Evolutionary conservation across 1,140 invertebrate genomes (phyloP), one percentile per base, ranked within the genome.

Genomic region (Chionoecetes opilio): DNA sequence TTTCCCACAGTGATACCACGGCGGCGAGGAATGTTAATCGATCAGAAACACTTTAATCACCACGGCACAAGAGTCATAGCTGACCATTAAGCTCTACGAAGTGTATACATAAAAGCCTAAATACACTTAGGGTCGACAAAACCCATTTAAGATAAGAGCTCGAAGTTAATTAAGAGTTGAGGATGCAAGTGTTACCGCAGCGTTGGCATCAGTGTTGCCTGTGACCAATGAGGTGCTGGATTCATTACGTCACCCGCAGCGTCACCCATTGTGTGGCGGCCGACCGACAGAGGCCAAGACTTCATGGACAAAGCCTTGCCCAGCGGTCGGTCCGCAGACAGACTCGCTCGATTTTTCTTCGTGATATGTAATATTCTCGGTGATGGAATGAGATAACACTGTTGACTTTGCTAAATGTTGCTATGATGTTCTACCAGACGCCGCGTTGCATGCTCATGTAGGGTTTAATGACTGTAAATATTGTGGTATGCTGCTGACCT

Each of bases 231-330:
- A 95, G 94, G 90, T 88, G 90, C 37, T 29, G 90, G 94, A 95
- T 95, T 95, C 94, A 95, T 95, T 95, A 92, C 94, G 82, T 95
- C 94, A 92, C 94, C 94, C 94, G 94, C 53, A 88, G 94, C 41
- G 94, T 85, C 90, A 91, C 90, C 94, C 87, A 95, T 95, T 95
- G 94, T 95, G 84, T 92, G 93, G 29, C n/a, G 63, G 89, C 82
- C 89, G 34, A 38, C 90, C 82, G n/a, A 86, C 88, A 91, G 31
- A 34, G 88, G 63, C 86, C 14, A 37, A 82, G 31, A 34, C 82
- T 34, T 89, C n/a, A 37, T 38, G 93, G 93, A 95, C 94, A 95
- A 95, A 92, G 84, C 90, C 53, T 63, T 21, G 41, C 94, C 53
- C 94, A 95, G 94, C 94, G 94, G 94, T 95, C 82, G 94, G 94